Evolutionary conservation across 2,888 invertebrate genomes (phyloP), one percentile per base, ranked within the genome.

Genomic region (Seira ritae): DNA sequence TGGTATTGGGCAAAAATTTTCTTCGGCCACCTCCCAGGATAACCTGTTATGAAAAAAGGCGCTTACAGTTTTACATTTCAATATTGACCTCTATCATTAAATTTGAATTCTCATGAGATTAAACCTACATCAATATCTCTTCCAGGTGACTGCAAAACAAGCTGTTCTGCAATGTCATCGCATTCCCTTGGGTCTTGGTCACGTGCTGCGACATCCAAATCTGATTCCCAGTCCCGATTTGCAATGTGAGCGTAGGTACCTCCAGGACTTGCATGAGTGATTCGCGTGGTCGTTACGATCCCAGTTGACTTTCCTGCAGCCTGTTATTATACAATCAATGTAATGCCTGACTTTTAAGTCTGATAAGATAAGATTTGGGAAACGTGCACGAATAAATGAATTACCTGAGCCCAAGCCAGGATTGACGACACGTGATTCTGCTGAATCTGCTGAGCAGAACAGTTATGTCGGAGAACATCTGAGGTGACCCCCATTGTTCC

Each of bases 101-200:
- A 42, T 50, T 50, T n/a, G 8, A n/a, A n/a, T n/a, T n/a, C n/a
- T 12, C 12, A 42, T 8, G 12, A 42, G 42, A 8, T 46, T 91
- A 86, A 17, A 83, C 66, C 84, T 89, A 95, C 95, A 90, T 95
- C 93, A 19, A 96, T 92, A 89, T 94, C 93, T 86, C 91, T 93
- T 0, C 97, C 97, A 0, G 96, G 96, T 84, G 92, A 92, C 89
- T 95, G 93, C 89, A 96, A 94, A 0, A 97, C 91, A 72, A 97
- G 91, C 90, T 97, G 97, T 3, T 94, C 91, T 0, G 95, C 97
- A 82, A 97, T 96, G 89, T 97, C 97, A 90, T 95, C 95, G 90
- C 97, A 97, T 0, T 37, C 4, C 2, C 0, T 84, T 19, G 88
- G 80, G 72, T 88, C 77, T 0, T 24, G 1, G 0, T 90, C 90